phyloP scores from a whole-genome alignment of 2,888 invertebrate species.

The Stenotaenia linearis region DNA sequence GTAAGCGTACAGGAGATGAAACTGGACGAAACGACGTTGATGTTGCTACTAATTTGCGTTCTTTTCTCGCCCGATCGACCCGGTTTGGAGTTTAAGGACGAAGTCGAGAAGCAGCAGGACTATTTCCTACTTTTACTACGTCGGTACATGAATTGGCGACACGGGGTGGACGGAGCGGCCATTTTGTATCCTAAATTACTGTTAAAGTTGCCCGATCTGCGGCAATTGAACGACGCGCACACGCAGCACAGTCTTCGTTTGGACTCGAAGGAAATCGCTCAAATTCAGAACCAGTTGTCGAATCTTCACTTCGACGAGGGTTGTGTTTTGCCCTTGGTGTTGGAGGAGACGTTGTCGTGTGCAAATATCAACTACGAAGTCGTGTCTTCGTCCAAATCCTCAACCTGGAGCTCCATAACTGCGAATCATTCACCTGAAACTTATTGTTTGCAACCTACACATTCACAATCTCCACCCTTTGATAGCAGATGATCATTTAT shows the following conservation, averaged over 20 bases:
- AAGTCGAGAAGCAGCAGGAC: constrained; percentile 47
- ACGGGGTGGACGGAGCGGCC: constrained; percentile 43
- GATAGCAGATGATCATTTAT: background rate
- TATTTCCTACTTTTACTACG: constrained; percentile 39
- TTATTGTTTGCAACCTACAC: background rate
- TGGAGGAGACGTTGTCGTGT: background rate
- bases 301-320: constrained; percentile 34
- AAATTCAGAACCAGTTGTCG: constrained; percentile 42
- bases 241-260: constrained; percentile 42
- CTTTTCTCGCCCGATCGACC: constrained; percentile 49
- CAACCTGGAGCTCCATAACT: background rate
- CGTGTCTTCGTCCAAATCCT: background rate
- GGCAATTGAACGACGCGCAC: constrained; percentile 45
- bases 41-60: constrained; percentile 48
- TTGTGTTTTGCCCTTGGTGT: background rate
- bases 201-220: constrained; percentile 48
- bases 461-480: background rate
- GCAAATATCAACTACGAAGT: background rate
- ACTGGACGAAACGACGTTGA: constrained; percentile 47
- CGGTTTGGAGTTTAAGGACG: constrained; percentile 42
- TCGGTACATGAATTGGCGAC: constrained; percentile 45
- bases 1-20: constrained; percentile 46
- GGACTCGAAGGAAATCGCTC: constrained; percentile 41
- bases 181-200: constrained; percentile 47
- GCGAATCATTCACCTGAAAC: background rate